These are phyloP conservation scores for Ahaetulla prasina DNA, from an alignment of 2,113 vertebrate genomes.

Conservation along the genomic window DNA sequence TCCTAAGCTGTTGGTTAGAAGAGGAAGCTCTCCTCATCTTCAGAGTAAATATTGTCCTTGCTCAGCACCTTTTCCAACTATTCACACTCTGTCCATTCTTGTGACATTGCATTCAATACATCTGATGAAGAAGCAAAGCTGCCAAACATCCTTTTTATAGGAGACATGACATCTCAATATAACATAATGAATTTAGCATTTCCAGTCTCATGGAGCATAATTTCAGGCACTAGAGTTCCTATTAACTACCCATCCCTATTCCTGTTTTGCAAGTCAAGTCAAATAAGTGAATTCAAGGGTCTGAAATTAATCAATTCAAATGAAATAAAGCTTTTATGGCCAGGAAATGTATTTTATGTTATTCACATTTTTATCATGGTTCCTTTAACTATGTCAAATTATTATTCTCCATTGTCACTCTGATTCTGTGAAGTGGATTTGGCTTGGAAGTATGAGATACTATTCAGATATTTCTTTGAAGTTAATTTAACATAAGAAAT, in stretches of 20 bases:
- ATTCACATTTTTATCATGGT: background rate
- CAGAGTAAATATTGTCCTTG: background rate
- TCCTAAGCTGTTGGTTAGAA: background rate
- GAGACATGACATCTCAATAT: background rate
- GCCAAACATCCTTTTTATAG: background rate
- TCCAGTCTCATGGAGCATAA: background rate
- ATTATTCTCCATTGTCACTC: background rate
- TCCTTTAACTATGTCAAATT: background rate
- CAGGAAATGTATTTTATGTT: background rate
- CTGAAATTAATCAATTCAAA: constrained; percentile 2
- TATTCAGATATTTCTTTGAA: background rate
- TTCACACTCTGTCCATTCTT: background rate
- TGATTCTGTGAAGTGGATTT: background rate
- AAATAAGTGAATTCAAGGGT: background rate
- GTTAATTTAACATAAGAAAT: background rate
- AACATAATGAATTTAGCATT: background rate
- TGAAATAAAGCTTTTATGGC: background rate
- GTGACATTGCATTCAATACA: background rate
- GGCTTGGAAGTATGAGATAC: background rate
- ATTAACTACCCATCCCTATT: too few species aligned
- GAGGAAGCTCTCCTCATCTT: background rate
- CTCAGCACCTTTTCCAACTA: background rate
- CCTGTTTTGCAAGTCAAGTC: background rate
- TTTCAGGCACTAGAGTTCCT: background rate
- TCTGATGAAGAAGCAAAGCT: background rate